Percentiles rank a stretch among this genome's conserved stretches.
These are phyloP conservation scores for Solea senegalensis DNA, from an alignment of 2,113 vertebrate genomes.

Conservation along the genomic window DNA sequence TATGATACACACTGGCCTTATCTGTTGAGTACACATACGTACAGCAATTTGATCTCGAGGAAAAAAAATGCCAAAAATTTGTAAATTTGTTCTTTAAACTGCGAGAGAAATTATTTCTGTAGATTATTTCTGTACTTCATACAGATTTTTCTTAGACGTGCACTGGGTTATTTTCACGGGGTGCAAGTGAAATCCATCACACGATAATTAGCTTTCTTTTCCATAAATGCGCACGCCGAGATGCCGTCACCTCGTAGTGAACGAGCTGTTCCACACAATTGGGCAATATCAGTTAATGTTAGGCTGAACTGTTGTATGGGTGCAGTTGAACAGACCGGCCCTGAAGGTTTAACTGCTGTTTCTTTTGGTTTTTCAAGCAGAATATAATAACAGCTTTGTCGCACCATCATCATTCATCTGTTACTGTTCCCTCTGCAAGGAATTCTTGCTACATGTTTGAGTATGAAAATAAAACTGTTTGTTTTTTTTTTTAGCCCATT, in stretches of 20 bases:
- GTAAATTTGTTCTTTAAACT: neutral
- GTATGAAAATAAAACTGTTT: conserved; percentile 54
- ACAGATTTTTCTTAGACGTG: conserved; percentile 34
- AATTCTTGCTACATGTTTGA: conserved; percentile 62
- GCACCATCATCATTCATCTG: conserved; percentile 61
- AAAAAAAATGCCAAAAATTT: conserved; percentile 9
- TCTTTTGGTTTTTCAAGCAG: conserved; percentile 58
- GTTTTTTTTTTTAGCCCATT: conserved; percentile 39
- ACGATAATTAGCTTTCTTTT: conserved; percentile 56
- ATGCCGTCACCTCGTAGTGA: conserved; percentile 62
- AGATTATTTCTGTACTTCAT: conserved; percentile 32
- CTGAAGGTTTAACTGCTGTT: conserved; percentile 61
- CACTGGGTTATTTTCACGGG: conserved; percentile 52
- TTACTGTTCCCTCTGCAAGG: conserved; percentile 48
- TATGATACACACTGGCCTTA: conserved; percentile 30
- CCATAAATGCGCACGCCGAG: conserved; percentile 38
- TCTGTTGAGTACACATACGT: conserved; percentile 29
- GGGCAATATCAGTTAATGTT: conserved; percentile 53
- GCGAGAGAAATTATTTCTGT: conserved; percentile 17
- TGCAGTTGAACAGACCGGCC: conserved; percentile 53
- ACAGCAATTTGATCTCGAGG: conserved; percentile 30
- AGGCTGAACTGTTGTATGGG: conserved; percentile 45
- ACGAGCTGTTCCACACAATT: conserved; percentile 54
- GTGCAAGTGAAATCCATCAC: conserved; percentile 66
- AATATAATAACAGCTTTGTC: conserved; percentile 67